Conservation (phyloP, 2,888 invertebrate species). For the Coelopa pilipes region DNA sequence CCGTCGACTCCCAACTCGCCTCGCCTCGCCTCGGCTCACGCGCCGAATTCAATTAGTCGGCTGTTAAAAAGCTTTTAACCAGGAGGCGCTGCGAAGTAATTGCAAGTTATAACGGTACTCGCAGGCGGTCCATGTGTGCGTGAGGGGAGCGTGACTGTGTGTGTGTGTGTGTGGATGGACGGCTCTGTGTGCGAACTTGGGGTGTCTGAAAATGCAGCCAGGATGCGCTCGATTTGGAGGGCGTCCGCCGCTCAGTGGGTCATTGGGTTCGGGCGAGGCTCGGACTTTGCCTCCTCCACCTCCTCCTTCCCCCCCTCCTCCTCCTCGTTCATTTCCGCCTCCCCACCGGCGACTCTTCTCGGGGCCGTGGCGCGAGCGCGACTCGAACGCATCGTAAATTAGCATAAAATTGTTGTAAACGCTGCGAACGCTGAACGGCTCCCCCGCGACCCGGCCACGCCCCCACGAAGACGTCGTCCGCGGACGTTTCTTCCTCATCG, state of each 20-base stretch:
- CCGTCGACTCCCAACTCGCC: no score
- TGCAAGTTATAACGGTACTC: slow-evolving; percentile 35
- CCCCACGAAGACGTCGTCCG: no score
- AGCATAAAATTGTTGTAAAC: slow-evolving; percentile 9
- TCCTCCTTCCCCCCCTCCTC: no score
- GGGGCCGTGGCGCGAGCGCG: neutral
- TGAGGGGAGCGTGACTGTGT: neutral
- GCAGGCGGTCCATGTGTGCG: neutral
- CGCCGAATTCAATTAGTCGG: slow-evolving; percentile 34
- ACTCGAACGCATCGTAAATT: neutral
- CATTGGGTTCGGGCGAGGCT: neutral
- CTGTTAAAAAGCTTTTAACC: slow-evolving; percentile 37
- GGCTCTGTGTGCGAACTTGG: neutral
- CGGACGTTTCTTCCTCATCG: no score
- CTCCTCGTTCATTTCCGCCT: neutral
- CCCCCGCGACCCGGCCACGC: no score
- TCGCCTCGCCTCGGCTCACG: slow-evolving; percentile 7
- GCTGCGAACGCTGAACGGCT: neutral
- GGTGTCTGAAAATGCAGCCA: no score
- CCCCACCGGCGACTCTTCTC: neutral
- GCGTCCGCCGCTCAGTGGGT: neutral
- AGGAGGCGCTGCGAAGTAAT: slow-evolving; percentile 30
- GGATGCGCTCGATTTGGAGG: neutral
- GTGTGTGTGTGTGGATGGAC: slow-evolving; percentile 1
- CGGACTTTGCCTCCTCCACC: no score